Evolutionary conservation across 2,888 invertebrate genomes (phyloP).

Genomic region (Ochropleura leucogaster): DNA sequence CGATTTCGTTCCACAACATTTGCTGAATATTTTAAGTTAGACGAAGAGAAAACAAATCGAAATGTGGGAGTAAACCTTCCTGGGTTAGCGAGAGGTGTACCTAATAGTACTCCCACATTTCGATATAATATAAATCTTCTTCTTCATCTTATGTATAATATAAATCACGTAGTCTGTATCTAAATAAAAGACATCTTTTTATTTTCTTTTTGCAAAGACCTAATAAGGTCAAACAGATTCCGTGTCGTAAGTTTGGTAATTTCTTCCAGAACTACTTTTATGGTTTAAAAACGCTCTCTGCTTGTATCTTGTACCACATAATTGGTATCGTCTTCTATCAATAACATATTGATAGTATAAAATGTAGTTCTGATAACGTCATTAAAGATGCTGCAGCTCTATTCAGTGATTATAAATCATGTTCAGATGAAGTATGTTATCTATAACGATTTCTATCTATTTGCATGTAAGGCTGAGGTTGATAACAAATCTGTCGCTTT

Average conservation of each 20-base stretch:
- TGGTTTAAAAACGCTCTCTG: background rate
- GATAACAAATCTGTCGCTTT: background rate
- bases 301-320: conserved; percentile 31
- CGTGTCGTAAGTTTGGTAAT: background rate
- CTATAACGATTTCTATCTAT: conserved; percentile 53
- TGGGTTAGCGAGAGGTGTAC: too few species aligned
- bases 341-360: conserved; percentile 65
- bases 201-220: background rate
- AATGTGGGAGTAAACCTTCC: too few species aligned
- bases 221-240: background rate
- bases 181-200: background rate
- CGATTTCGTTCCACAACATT: background rate
- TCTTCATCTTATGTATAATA: too few species aligned
- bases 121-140: too few species aligned
- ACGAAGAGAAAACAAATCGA: too few species aligned
- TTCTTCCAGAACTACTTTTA: background rate
- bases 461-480: conserved; percentile 22
- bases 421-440: conserved; percentile 50
- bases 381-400: conserved; percentile 59
- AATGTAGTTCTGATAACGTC: conserved; percentile 66
- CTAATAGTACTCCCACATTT: too few species aligned
- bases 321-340: conserved; percentile 65
- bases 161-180: background rate
- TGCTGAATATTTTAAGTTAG: background rate
- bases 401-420: conserved; percentile 59